Base-by-base conservation (phyloP, 2,888 invertebrate species). In the Archaeoteleia sp. region DNA sequence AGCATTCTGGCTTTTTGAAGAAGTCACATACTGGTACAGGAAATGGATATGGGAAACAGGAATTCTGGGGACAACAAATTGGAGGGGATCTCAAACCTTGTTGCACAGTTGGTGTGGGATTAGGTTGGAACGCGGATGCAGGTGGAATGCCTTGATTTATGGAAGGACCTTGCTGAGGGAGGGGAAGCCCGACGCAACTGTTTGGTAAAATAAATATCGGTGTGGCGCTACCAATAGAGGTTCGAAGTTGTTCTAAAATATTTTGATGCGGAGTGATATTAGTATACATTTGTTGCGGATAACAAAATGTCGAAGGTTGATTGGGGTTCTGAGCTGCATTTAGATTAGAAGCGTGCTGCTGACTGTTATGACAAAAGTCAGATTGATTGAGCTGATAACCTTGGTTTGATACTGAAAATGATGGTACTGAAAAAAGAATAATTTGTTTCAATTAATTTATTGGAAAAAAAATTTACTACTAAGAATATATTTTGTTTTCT, bases 151-250 rank as follows among this genome's bases (percentile, higher is more conserved):
- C 10, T 30, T 30, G 30, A 30, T 30, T 30, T 10, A n/a, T 35
- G 4, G 15, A 14, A 2, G 35, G 15, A 35, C 1, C 8, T 6
- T 1, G 13, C 7, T 35, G 35, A 7, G 8, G 14, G 7, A 15
- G 2, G 6, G 35, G 35, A 6, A 35, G 1, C 1, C 35, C 35
- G 7, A 35, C 12, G 13, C 51, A 51, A 7, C n/a, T 32, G 23
- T 20, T 40, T 7, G 51, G 40, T n/a, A 51, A 40, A 8, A 51
- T 51, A 6, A 51, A 40, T 10, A 51, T 51, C 14, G 51, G 51
- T 10, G 51, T 14, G 8, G 40, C 23, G 13, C 13, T 42, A 1
- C 32, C 42, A 2, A 42, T n/a, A 14, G 25, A 42, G 5, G 42
- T 30, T n/a, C 42, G 32, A 42, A 53, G 6, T 14, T 53, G 53